These are phyloP conservation scores for Tipula lateralis DNA, from an alignment of 2,888 invertebrate species.

Conservation along the genomic window DNA sequence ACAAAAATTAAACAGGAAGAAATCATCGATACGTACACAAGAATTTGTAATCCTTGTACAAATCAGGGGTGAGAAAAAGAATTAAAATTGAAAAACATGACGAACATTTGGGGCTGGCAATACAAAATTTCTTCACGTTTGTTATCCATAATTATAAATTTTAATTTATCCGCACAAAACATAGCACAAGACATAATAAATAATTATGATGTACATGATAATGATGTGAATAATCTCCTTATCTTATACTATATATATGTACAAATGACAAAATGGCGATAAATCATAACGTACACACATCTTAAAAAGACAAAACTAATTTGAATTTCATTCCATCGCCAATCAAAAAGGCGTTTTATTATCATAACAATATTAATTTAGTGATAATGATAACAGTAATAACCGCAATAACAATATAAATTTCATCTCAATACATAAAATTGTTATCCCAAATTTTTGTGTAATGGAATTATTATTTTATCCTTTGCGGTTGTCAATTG, in stretches of 20 bases:
- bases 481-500: background rate
- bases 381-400: background rate
- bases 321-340: background rate
- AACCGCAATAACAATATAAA: background rate
- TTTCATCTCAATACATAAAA: slow-evolving; percentile 19
- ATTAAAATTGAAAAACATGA: background rate
- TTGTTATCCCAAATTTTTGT: background rate
- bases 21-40: background rate
- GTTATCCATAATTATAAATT: background rate
- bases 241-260: background rate
- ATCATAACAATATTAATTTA: background rate
- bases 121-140: background rate
- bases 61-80: slow-evolving; percentile 6
- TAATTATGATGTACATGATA: background rate
- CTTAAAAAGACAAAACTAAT: background rate
- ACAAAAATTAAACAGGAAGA: background rate
- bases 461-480: background rate
- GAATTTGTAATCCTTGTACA: too few species aligned
- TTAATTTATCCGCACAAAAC: background rate
- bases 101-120: background rate
- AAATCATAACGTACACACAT: background rate
- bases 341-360: slow-evolving; percentile 3
- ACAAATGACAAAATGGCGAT: background rate
- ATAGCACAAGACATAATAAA: background rate
- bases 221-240: background rate